Percentiles rank a stretch among this genome's conserved stretches.
Evolutionary conservation across 2,888 invertebrate species (phyloP).

Genomic region (Pachliopta kotzebuea): DNA sequence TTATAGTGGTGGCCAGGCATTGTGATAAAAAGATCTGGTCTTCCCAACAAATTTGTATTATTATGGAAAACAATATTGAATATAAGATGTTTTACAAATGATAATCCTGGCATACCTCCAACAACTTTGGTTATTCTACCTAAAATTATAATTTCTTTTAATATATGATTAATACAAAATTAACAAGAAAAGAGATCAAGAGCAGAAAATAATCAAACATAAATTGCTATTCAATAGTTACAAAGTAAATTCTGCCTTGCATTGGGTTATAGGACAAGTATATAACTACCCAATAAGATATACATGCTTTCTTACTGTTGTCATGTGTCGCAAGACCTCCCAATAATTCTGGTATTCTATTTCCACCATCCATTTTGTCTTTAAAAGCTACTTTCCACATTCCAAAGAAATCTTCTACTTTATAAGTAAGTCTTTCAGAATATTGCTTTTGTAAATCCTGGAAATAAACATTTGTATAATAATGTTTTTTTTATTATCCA

Average conservation of each 20-base stretch:
- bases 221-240: too few relatives aligned
- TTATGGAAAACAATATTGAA: slow-evolving; percentile 81
- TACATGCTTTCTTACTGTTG: slow-evolving; percentile 47
- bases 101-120: slow-evolving; percentile 77
- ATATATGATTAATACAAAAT: too few relatives aligned
- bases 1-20: slow-evolving; percentile 82
- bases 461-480: slow-evolving; percentile 27
- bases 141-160: slow-evolving; percentile 44
- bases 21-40: slow-evolving; percentile 82
- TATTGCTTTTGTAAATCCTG: slow-evolving; percentile 59
- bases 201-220: too few relatives aligned
- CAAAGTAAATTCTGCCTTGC: too few relatives aligned
- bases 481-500: too few relatives aligned
- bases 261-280: too few relatives aligned
- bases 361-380: slow-evolving; percentile 80
- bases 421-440: slow-evolving; percentile 63
- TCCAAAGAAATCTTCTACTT: slow-evolving; percentile 79
- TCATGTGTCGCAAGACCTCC: slow-evolving; percentile 76
- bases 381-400: slow-evolving; percentile 78
- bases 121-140: slow-evolving; percentile 81
- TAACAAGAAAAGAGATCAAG: too few relatives aligned
- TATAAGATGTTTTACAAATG: slow-evolving; percentile 83
- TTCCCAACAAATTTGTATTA: slow-evolving; percentile 77
- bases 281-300: slow-evolving; percentile 3
- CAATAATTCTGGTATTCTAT: slow-evolving; percentile 76